phyloP scores from a whole-genome alignment of 2,113 vertebrate genomes.

The Atlantisia rogersi region DNA sequence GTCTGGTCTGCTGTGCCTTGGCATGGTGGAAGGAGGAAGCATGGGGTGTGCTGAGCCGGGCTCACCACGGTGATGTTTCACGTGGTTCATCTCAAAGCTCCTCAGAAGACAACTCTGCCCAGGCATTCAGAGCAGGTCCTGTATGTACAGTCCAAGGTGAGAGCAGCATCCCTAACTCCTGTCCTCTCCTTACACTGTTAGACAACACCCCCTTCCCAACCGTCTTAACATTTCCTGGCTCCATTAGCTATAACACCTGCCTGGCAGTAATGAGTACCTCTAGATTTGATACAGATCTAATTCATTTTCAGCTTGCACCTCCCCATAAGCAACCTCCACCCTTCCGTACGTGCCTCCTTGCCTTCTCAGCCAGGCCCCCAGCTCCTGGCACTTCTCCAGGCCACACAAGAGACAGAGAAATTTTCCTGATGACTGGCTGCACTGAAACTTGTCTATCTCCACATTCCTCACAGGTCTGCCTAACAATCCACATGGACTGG shows the following conservation, averaged over 20 bases:
- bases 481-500: not conserved
- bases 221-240: rapidly evolving
- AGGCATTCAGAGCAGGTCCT: not conserved
- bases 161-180: not conserved
- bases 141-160: rapidly evolving
- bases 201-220: not conserved
- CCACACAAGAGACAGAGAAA: constrained; percentile 55
- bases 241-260: not conserved
- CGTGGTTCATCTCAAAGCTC: not conserved
- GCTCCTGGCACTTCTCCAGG: constrained; percentile 65
- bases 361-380: constrained; percentile 6
- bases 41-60: not conserved
- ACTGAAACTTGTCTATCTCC: not conserved
- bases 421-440: not conserved
- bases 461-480: constrained; percentile 59
- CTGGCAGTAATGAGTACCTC: not conserved
- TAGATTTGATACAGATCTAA: rapidly evolving
- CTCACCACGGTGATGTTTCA: not conserved
- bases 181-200: not conserved
- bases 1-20: not conserved
- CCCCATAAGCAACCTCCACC: not conserved
- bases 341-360: not conserved
- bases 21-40: not conserved
- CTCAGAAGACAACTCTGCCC: not conserved
- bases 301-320: not conserved